Evolutionary conservation across 1,140 invertebrate species (phyloP).

Genomic region (Doryteuthis pealeii): DNA sequence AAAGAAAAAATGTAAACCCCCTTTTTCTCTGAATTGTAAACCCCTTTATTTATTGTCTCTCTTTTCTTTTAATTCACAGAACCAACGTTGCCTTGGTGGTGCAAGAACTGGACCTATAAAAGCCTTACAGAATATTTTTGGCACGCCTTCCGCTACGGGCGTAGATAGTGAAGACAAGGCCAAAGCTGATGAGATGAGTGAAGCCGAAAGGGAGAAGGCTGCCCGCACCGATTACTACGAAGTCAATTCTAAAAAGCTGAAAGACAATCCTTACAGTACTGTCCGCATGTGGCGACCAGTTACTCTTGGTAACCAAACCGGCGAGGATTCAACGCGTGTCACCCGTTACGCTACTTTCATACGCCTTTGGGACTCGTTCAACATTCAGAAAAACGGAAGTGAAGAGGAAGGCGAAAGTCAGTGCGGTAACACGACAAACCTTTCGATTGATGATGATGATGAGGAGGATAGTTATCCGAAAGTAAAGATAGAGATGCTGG

Average conservation of each 20-base stretch:
- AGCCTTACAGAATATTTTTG: conserved; percentile 2
- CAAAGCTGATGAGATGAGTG: too few relatives aligned
- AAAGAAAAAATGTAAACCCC: too few relatives aligned
- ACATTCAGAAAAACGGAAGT: not conserved
- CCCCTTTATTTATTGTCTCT: too few relatives aligned
- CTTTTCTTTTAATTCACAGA: too few relatives aligned
- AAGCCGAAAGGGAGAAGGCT: too few relatives aligned
- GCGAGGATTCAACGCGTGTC: not conserved
- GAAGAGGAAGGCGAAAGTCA: not conserved
- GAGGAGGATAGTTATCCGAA: not conserved
- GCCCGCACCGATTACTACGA: not conserved
- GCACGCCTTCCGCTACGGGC: not conserved
- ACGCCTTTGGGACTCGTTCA: conserved; percentile 6
- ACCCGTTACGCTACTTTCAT: conserved; percentile 2
- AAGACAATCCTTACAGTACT: conserved; percentile 35
- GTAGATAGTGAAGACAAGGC: not conserved
- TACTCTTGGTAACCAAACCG: conserved; percentile 15
- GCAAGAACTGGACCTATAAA: not conserved
- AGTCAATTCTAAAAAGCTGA: conserved; percentile 20
- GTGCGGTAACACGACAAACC: not conserved
- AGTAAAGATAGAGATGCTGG: conserved; percentile 41
- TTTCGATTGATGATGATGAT: not conserved
- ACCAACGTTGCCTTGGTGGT: too few relatives aligned
- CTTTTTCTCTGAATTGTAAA: too few relatives aligned
- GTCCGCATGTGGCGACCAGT: conserved; percentile 37